phyloP scores from a whole-genome alignment of 2,888 invertebrate species.

The Chirona hameri region DNA sequence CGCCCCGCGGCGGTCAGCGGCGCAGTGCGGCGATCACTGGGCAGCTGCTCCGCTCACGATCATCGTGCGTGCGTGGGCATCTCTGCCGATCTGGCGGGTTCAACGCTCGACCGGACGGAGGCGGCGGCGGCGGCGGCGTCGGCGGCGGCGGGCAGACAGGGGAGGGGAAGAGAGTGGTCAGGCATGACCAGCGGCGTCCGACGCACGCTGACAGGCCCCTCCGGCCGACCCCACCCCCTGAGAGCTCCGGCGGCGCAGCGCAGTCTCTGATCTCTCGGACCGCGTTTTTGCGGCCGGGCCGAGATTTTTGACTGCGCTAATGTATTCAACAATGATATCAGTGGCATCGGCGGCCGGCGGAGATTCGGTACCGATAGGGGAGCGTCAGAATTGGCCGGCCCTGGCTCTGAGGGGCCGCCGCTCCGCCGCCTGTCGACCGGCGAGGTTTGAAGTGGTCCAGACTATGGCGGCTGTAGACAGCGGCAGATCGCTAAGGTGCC shows the following conservation, averaged over 20 bases:
- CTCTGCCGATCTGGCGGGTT: not conserved
- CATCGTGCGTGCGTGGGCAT: too few relatives aligned
- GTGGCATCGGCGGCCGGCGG: not conserved
- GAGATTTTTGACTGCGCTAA: slow-evolving; percentile 12
- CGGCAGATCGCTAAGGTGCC: not conserved
- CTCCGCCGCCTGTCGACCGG: not conserved
- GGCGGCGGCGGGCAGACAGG: too few relatives aligned
- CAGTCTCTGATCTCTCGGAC: not conserved
- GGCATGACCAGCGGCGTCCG: not conserved
- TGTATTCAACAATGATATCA: slow-evolving; percentile 25
- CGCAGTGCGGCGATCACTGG: too few relatives aligned
- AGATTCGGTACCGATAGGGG: not conserved
- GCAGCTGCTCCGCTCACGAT: too few relatives aligned
- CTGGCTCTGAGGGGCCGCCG: not conserved
- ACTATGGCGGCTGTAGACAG: not conserved
- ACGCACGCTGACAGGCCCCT: not conserved
- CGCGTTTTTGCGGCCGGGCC: not conserved
- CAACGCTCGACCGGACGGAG: not conserved
- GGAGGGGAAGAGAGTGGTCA: not conserved
- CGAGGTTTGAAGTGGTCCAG: not conserved
- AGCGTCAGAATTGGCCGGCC: not conserved
- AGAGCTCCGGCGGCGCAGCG: not conserved
- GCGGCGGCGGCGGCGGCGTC: too few relatives aligned
- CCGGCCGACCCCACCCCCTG: not conserved
- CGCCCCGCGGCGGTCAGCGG: too few relatives aligned